Conservation (phyloP, 2,113 vertebrate species). For the Phyllopteryx taeniolatus region DNA sequence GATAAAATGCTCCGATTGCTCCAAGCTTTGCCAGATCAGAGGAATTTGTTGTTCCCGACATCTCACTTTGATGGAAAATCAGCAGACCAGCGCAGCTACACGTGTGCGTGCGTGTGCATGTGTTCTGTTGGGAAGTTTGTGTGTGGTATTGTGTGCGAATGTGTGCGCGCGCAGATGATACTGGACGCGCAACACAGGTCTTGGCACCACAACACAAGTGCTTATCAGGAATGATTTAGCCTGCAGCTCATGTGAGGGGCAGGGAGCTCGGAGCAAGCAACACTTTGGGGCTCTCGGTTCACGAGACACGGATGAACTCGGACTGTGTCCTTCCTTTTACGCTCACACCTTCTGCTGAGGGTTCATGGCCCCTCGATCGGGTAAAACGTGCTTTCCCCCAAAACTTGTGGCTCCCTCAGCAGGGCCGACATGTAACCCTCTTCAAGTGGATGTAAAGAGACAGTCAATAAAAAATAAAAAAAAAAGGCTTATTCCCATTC, state of each 20-base stretch:
- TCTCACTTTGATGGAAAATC: no score
- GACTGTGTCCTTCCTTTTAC: slow-evolving; percentile 70
- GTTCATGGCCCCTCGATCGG: slow-evolving; percentile 57
- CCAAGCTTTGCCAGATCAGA: no score
- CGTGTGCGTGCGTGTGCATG: not conserved
- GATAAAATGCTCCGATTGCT: no score
- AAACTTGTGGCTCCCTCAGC: slow-evolving; percentile 35
- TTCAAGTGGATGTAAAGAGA: no score
- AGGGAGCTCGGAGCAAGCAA: slow-evolving; percentile 29
- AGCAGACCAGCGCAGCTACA: no score
- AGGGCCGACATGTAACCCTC: not conserved
- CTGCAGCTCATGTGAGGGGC: slow-evolving; percentile 26
- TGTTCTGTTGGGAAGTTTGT: not conserved
- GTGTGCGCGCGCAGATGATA: not conserved
- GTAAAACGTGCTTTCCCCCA: slow-evolving; percentile 70
- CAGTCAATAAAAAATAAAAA: no score
- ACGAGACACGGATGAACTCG: slow-evolving; percentile 33
- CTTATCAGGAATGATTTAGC: slow-evolving; percentile 52
- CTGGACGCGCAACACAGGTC: slow-evolving; percentile 25
- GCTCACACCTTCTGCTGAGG: slow-evolving; percentile 59
- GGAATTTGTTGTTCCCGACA: no score
- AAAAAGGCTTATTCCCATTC: no score
- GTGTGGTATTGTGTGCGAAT: no score
- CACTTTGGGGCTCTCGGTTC: slow-evolving; percentile 42
- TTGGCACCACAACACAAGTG: slow-evolving; percentile 61